Evolutionary conservation across 2,113 vertebrate genomes (phyloP).

Genomic region (Embiotoca jacksoni): DNA sequence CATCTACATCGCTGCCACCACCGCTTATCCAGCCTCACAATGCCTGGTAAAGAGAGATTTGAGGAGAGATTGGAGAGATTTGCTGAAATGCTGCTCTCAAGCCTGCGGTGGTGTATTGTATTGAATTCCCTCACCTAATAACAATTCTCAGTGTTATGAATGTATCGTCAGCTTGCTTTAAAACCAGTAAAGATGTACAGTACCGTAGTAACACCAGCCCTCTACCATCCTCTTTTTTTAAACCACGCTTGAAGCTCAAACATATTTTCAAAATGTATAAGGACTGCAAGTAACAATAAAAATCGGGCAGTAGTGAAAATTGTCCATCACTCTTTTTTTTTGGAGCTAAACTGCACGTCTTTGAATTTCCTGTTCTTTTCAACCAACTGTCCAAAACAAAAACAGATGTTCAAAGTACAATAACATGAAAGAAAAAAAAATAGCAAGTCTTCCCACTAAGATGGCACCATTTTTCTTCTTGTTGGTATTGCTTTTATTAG

Average conservation of each 20-base stretch:
- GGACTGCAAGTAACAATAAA: no score
- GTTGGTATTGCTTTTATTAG: no score
- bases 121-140: conserved; percentile 11
- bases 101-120: background rate
- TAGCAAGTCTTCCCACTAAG: no score
- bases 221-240: background rate
- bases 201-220: background rate
- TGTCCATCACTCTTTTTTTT: background rate
- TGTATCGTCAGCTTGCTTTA: background rate
- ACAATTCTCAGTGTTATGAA: background rate
- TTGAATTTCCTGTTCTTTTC: background rate
- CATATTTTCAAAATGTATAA: no score
- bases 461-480: no score
- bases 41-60: conserved; percentile 63
- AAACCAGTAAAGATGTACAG: background rate
- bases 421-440: no score
- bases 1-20: conserved; percentile 64
- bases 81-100: conserved; percentile 43
- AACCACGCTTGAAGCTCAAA: background rate
- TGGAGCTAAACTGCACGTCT: background rate
- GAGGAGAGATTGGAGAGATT: conserved; percentile 53
- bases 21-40: conserved; percentile 63
- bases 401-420: no score
- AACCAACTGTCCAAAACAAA: no score
- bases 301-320: background rate